Evolutionary conservation across 1,140 invertebrate species (phyloP).

Genomic region (Lepidurus apus): DNA sequence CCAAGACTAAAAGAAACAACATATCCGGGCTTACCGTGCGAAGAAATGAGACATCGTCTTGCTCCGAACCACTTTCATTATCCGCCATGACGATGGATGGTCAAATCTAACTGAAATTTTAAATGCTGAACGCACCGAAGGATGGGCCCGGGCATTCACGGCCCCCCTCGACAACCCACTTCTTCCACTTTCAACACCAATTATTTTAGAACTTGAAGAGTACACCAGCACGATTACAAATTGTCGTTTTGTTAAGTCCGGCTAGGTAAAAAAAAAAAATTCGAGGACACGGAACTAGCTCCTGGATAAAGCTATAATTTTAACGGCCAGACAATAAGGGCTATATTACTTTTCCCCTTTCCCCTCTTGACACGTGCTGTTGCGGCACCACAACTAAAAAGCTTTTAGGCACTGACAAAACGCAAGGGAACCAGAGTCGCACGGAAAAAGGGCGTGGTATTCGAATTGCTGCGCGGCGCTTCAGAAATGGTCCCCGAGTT

Average conservation of each 20-base stretch:
- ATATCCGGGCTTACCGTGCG: slow-evolving; percentile 72
- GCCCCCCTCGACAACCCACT: background rate
- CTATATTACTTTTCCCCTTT: background rate
- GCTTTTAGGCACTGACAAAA: background rate
- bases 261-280: no score
- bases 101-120: background rate
- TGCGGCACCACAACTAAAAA: slow-evolving; percentile 16
- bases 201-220: background rate
- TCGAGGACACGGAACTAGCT: no score
- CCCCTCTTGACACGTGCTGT: slow-evolving; percentile 4
- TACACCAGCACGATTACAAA: background rate
- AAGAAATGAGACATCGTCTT: slow-evolving; percentile 96
- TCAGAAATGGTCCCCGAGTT: background rate
- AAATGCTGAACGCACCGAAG: background rate
- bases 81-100: slow-evolving; percentile 66
- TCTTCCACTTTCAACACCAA: background rate
- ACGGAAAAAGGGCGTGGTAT: background rate
- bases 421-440: background rate
- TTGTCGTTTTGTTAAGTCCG: no score
- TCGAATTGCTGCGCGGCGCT: background rate
- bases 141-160: background rate
- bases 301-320: background rate
- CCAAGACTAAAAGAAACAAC: background rate
- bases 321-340: background rate
- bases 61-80: slow-evolving; percentile 85